A percentile compares a stretch with the other conserved stretches of the same genome.
These are phyloP conservation scores for Gopherus flavomarginatus DNA, from an alignment of 2,113 vertebrate species.

Conservation along the genomic window DNA sequence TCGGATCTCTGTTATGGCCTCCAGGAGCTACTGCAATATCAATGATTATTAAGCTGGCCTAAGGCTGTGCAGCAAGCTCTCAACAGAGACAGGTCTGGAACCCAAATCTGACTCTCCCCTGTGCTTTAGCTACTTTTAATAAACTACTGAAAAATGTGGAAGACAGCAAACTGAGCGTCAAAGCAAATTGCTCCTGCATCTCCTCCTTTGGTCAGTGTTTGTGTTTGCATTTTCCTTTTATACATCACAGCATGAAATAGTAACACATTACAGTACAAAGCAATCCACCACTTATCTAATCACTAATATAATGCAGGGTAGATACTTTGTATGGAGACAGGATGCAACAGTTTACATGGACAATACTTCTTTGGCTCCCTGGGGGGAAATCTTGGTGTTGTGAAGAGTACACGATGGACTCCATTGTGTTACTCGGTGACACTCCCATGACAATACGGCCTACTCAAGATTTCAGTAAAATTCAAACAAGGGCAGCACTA, in stretches of 20 bases:
- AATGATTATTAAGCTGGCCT: neutral
- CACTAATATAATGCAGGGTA: neutral
- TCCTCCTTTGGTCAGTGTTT: neutral
- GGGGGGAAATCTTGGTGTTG: constrained; percentile 4
- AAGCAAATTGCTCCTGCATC: neutral
- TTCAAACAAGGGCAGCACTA: fast-evolving
- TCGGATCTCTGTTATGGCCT: neutral
- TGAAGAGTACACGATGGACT: neutral
- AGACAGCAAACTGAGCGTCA: neutral
- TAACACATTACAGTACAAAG: constrained; percentile 32
- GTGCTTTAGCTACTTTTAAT: neutral
- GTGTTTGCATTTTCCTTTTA: constrained; percentile 14
- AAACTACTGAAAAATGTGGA: constrained; percentile 30
- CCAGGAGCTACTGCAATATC: neutral
- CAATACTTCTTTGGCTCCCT: neutral
- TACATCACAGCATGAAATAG: constrained; percentile 10
- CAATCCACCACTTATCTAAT: constrained; percentile 48
- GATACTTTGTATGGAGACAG: neutral
- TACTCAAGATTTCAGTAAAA: neutral
- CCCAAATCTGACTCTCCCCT: neutral
- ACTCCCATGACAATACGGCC: neutral
- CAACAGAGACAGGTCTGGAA: neutral
- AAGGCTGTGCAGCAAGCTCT: neutral
- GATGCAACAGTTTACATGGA: neutral
- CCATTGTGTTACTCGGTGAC: fast-evolving